These are phyloP conservation scores for Brachionus asplanchnoidis DNA, from an alignment of 1,140 invertebrate species.

Conservation along the genomic window DNA sequence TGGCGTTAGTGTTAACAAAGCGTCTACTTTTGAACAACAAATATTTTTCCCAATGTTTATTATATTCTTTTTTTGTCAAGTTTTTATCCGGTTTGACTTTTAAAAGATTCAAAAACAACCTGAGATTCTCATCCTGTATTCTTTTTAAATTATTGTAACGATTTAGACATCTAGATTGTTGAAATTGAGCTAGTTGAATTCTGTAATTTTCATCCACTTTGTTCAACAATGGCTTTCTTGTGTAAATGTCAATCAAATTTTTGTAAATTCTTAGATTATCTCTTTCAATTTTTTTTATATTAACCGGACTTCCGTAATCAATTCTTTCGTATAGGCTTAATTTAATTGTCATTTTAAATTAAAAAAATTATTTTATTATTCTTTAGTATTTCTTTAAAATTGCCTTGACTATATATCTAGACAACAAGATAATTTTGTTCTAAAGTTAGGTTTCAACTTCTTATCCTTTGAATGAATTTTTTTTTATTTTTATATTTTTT, in stretches of 20 bases:
- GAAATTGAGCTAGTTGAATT: not conserved
- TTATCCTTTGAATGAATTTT: too few species aligned
- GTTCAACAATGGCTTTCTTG: not conserved
- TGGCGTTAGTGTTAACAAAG: constrained; percentile 3
- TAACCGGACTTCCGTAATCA: not conserved
- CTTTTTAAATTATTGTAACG: not conserved
- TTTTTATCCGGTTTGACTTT: constrained; percentile 27
- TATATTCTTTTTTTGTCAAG: not conserved
- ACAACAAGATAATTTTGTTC: too few species aligned
- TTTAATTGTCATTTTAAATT: constrained; percentile 11
- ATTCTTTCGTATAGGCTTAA: not conserved
- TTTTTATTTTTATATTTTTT: too few species aligned
- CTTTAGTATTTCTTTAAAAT: too few species aligned
- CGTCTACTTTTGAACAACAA: not conserved
- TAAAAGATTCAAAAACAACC: not conserved
- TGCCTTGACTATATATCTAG: too few species aligned
- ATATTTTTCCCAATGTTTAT: constrained; percentile 27
- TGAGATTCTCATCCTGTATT: constrained; percentile 1
- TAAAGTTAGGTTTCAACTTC: too few species aligned
- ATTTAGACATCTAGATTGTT: not conserved
- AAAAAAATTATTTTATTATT: not conserved
- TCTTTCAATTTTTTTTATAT: constrained; percentile 34
- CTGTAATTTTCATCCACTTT: not conserved
- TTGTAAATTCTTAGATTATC: constrained; percentile 11
- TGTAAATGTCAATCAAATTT: constrained; percentile 13